Base-by-base conservation (phyloP, 2,888 invertebrate genomes). In the Alviniconcha strummeri region DNA sequence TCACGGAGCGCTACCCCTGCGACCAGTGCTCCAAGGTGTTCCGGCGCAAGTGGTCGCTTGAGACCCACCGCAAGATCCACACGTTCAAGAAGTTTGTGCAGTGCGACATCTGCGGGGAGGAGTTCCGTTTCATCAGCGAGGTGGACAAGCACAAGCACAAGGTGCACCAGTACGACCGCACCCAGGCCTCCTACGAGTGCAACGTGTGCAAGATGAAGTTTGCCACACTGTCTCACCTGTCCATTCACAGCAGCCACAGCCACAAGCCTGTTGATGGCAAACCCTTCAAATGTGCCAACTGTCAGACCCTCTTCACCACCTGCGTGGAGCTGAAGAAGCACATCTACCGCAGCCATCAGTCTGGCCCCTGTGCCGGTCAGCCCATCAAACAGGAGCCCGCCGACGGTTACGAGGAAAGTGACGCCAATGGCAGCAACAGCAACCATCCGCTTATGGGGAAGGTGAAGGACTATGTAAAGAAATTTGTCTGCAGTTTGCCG, bases 101-200 rank as follows among this genome's bases (percentile, higher is more conserved):
- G 6, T 86, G 86, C 74, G 86, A 86, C 67, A 86, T 86, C 15
- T 86, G 86, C 84, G 86, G 84, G 8, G 85, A 86, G 72, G 84
- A 86, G 81, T 86, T 86, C 57, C 84, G 86, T 36, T 86, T 86
- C 79, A 83, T 86, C 52, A 85, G 84, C 13, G 86, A 86, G 72
- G 86, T 86, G 9, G 86, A 86, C 8, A 86, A 86, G 52, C 86
- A 86, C 80, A 86, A 86, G 54, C 78, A 86, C 76, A 77, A 57
- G 17, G 81, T 71, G 54, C 86, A 86, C 64, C 80, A 83, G 55
- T 86, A 86, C 55, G 86, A 86, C 77, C 80, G 76, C 19, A 60
- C 74, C 17, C 81, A 85, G 67, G 82, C 82, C 36, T 82, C 82
- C 6, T 86, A 85, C 56, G 84, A 85, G 72, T 86, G 86, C 82